Evolutionary conservation across 2,888 invertebrate genomes (phyloP).

Genomic region (Theodoxus fluviatilis): DNA sequence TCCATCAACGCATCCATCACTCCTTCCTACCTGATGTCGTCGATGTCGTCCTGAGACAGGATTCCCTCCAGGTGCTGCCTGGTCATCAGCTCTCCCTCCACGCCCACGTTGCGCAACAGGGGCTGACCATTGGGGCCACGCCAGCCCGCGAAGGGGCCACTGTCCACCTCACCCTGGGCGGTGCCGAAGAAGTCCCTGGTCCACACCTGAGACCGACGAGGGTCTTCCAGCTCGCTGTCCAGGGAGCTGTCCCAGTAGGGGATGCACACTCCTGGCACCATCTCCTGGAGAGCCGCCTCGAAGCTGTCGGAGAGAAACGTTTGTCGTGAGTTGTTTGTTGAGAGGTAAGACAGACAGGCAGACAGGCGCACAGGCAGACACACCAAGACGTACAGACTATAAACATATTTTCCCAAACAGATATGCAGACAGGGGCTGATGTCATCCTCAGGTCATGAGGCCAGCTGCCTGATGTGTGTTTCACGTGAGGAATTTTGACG

Average conservation of each 20-base stretch:
- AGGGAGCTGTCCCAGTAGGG: slow-evolving; percentile 56
- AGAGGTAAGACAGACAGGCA: too few relatives aligned
- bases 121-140: slow-evolving; percentile 40
- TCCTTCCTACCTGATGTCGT: slow-evolving; percentile 39
- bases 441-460: too few relatives aligned
- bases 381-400: too few relatives aligned
- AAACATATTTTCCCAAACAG: too few relatives aligned
- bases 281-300: slow-evolving; percentile 51
- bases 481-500: too few relatives aligned
- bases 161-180: slow-evolving; percentile 44
- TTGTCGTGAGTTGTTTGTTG: too few relatives aligned
- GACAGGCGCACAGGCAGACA: too few relatives aligned
- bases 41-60: slow-evolving; percentile 33
- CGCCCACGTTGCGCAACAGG: slow-evolving; percentile 46
- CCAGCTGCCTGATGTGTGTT: too few relatives aligned
- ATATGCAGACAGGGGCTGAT: too few relatives aligned
- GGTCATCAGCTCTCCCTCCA: slow-evolving; percentile 44
- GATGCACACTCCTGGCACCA: slow-evolving; percentile 45
- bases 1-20: too few relatives aligned
- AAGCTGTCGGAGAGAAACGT: slow-evolving; percentile 38
- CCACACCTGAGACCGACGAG: slow-evolving; percentile 46
- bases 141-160: slow-evolving; percentile 54
- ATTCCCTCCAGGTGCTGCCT: slow-evolving; percentile 37
- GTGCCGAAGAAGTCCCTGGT: slow-evolving; percentile 45
- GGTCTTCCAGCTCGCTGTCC: slow-evolving; percentile 42